phyloP scores from a whole-genome alignment of 2,113 vertebrate genomes.

The Lates calcarifer region DNA sequence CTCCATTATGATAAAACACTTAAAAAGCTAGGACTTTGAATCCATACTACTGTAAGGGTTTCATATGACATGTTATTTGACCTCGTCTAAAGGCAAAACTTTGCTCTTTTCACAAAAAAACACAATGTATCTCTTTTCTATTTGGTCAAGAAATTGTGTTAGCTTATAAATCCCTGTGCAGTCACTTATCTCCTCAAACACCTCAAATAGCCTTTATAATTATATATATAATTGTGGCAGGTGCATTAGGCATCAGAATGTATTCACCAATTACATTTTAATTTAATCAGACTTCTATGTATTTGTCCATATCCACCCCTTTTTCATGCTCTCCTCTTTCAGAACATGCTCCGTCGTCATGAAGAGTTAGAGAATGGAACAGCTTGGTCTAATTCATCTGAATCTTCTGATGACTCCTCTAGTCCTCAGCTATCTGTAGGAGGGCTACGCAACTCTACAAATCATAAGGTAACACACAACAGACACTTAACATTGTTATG shows the following conservation, averaged over 20 bases:
- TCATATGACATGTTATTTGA: no score
- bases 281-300: not conserved
- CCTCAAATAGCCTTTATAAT: not conserved
- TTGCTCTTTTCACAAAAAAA: no score
- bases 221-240: no score
- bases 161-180: not conserved
- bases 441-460: slow-evolving; percentile 73
- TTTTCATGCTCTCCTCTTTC: slow-evolving; percentile 22
- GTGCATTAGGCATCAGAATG: not conserved
- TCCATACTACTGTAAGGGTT: no score
- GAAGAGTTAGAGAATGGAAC: slow-evolving; percentile 94
- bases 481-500: not conserved
- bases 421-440: slow-evolving; percentile 90
- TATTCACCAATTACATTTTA: no score
- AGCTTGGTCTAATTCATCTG: slow-evolving; percentile 95
- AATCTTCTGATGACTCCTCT: slow-evolving; percentile 95
- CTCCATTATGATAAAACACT: no score
- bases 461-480: slow-evolving; percentile 67
- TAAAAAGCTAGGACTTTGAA: no score
- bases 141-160: not conserved
- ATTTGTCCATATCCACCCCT: not conserved
- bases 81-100: no score
- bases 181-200: not conserved
- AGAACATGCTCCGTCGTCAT: slow-evolving; percentile 94
- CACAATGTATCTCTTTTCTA: no score